Evolutionary conservation across 2,797 vertebrate species (phyloP).

Genomic region (Dipus sagitta): DNA sequence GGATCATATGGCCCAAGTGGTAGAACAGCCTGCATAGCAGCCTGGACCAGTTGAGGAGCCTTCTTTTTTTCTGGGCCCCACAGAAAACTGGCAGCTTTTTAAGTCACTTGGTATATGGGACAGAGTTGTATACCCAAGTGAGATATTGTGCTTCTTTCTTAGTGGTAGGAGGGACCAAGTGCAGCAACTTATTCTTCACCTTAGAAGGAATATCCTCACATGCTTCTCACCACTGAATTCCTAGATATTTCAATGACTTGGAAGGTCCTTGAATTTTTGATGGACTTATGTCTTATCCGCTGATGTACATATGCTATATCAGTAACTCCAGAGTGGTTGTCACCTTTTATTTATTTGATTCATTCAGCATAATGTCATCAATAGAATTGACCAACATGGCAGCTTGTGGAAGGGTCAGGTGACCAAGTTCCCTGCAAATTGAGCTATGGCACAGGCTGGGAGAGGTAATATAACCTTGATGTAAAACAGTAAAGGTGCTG

Average conservation of each 20-base stretch:
- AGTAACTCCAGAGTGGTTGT: background rate
- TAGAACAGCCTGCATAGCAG: too few species aligned
- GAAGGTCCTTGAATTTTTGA: background rate
- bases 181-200: background rate
- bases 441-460: background rate
- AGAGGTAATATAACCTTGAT: too few species aligned
- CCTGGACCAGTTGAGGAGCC: too few species aligned
- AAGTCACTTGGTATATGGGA: background rate
- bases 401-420: background rate
- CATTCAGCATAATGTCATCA: background rate
- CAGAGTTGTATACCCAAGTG: too few species aligned
- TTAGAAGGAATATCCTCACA: background rate
- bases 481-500: background rate
- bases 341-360: background rate
- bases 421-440: background rate
- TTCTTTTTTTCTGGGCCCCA: background rate
- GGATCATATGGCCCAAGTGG: background rate
- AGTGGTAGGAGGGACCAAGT: background rate
- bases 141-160: background rate
- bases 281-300: too few species aligned
- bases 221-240: background rate
- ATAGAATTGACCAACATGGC: background rate
- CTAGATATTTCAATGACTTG: background rate
- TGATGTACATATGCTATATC: background rate
- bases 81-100: background rate